Percentiles rank a stretch among this genome's conserved stretches.
Evolutionary conservation across 2,113 vertebrate genomes (phyloP).

Genomic region (Carollia perspicillata): DNA sequence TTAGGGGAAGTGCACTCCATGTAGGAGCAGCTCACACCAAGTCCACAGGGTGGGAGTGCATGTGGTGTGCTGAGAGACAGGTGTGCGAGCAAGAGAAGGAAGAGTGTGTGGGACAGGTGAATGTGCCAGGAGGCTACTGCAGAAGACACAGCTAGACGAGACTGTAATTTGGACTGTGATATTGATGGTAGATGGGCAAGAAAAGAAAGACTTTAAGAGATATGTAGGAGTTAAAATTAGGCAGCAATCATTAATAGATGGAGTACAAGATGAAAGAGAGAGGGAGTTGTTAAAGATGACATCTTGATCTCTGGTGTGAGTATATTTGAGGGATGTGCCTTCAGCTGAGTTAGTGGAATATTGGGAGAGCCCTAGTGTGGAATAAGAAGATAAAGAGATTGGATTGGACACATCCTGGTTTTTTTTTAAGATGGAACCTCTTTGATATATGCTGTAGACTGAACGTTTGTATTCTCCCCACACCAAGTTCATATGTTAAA

Average conservation of each 20-base stretch:
- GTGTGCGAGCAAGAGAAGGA: not conserved
- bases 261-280: not conserved
- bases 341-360: not conserved
- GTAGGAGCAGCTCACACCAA: not conserved
- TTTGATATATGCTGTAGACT: not conserved
- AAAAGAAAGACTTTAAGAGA: not conserved
- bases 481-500: not conserved
- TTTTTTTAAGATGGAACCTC: not conserved
- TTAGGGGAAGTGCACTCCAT: not conserved
- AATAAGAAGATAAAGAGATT: not conserved
- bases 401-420: not conserved
- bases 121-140: rapidly evolving
- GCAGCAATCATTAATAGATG: not conserved
- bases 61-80: too few relatives aligned
- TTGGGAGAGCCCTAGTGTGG: not conserved
- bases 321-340: not conserved
- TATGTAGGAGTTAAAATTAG: not conserved
- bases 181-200: not conserved
- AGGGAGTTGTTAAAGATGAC: not conserved
- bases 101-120: not conserved
- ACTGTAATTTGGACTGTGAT: too few relatives aligned
- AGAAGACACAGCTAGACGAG: not conserved
- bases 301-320: not conserved
- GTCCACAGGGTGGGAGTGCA: not conserved
- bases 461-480: too few relatives aligned